Percentiles rank a stretch among this genome's conserved stretches.
Conservation (phyloP, 2,888 invertebrate species). For the Tetragonula carbonaria region DNA sequence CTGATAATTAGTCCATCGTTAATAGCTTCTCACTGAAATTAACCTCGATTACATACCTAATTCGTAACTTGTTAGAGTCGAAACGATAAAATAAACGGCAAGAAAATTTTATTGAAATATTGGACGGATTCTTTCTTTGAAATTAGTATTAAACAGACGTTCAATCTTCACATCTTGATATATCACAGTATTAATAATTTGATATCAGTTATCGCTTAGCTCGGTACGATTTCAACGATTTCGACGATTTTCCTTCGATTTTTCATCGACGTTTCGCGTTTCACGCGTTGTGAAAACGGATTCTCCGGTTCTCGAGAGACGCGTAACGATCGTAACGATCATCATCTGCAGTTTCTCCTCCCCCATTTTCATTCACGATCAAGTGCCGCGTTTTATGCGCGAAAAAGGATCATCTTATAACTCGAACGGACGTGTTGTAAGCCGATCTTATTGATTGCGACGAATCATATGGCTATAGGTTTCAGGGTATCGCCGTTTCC, state of each 20-base stretch:
- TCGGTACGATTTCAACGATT: not conserved
- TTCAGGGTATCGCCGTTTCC: constrained; percentile 70
- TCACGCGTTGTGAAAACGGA: too few relatives aligned
- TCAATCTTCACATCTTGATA: too few relatives aligned
- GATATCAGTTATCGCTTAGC: too few relatives aligned
- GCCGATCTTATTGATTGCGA: constrained; percentile 68
- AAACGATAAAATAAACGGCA: not conserved
- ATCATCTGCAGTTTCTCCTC: not conserved
- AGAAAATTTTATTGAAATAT: too few relatives aligned
- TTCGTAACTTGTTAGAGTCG: not conserved
- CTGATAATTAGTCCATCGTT: not conserved
- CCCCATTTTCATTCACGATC: constrained; percentile 3
- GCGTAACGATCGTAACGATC: not conserved
- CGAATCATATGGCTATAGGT: constrained; percentile 62
- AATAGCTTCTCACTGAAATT: not conserved
- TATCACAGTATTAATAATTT: too few relatives aligned
- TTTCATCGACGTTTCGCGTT: not conserved
- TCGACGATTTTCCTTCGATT: not conserved
- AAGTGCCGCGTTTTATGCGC: not conserved
- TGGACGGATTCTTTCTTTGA: too few relatives aligned
- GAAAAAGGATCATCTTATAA: constrained; percentile 33
- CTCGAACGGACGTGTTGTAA: constrained; percentile 57
- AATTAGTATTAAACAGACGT: too few relatives aligned
- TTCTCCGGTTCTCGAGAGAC: not conserved
- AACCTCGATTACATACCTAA: not conserved